phyloP scores from a whole-genome alignment of 2,888 invertebrate genomes.

The Apamea anceps region DNA sequence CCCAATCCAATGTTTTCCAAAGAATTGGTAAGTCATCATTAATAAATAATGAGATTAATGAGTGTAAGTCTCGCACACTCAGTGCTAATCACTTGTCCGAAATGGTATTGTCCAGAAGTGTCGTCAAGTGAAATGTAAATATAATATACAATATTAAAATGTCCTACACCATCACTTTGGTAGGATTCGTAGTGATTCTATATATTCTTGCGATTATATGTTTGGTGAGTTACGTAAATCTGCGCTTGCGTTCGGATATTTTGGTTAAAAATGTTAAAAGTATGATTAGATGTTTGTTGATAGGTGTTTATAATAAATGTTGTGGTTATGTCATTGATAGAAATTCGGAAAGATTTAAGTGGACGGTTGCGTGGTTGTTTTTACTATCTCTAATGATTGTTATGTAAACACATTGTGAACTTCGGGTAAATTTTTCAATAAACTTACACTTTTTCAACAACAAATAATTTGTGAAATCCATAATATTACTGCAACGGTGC shows the following conservation, averaged over 20 bases:
- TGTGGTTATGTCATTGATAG: constrained; percentile 38
- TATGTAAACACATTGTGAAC: constrained; percentile 44
- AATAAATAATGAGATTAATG: constrained; percentile 74
- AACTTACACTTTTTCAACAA: neutral
- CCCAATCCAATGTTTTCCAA: constrained; percentile 75
- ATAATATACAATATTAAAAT: constrained; percentile 38
- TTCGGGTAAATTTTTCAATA: neutral
- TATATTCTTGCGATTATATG: constrained; percentile 60
- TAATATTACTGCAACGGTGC: neutral
- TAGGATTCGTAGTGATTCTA: constrained; percentile 55
- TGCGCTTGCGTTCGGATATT: constrained; percentile 20
- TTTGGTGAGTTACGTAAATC: constrained; percentile 64
- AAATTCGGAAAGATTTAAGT: constrained; percentile 39
- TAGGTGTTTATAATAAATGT: constrained; percentile 18
- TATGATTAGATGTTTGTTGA: constrained; percentile 1
- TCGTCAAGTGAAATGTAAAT: constrained; percentile 48
- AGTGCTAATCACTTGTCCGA: constrained; percentile 54
- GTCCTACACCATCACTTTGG: constrained; percentile 47
- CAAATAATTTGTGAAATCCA: neutral
- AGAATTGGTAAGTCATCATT: constrained; percentile 84
- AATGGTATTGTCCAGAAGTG: constrained; percentile 46
- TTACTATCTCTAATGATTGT: constrained; percentile 27
- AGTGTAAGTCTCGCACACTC: constrained; percentile 33
- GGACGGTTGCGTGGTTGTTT: constrained; percentile 2
- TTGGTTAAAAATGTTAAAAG: neutral